Evolutionary conservation across 2,113 vertebrate species (phyloP).

Genomic region (Cochlearius cochlearius): DNA sequence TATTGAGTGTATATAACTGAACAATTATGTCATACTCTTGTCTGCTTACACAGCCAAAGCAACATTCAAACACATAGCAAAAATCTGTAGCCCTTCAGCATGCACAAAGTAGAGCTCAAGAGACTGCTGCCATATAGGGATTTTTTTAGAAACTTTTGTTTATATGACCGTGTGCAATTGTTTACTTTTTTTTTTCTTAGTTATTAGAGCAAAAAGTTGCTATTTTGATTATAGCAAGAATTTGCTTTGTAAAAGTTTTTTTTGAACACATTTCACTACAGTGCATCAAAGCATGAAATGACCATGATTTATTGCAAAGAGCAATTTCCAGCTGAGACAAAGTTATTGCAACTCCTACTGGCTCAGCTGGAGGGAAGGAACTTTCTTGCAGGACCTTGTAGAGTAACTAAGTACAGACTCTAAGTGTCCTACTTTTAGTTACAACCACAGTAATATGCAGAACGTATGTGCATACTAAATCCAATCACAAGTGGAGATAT

Average conservation of each 20-base stretch:
- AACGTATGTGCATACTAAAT: slow-evolving; percentile 6
- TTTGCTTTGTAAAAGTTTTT: not conserved
- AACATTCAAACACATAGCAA: not conserved
- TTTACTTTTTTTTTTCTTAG: not conserved
- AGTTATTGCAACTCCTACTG: not conserved
- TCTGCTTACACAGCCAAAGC: not conserved
- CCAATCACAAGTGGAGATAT: not conserved
- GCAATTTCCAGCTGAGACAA: slow-evolving; percentile 6
- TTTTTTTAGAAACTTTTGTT: not conserved
- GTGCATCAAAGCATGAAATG: not conserved
- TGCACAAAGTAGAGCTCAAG: not conserved
- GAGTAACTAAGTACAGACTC: not conserved
- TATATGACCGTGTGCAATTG: not conserved
- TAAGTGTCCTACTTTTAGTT: not conserved
- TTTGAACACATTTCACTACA: not conserved
- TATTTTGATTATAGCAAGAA: not conserved
- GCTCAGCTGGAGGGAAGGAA: not conserved
- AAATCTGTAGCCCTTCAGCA: not conserved
- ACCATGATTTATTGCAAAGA: not conserved
- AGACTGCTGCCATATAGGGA: not conserved
- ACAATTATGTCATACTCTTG: not conserved
- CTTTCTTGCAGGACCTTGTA: not conserved
- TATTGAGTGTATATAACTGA: not conserved
- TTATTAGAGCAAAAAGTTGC: not conserved
- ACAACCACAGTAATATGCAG: not conserved